Evolutionary conservation across 1,140 invertebrate species (phyloP).

Genomic region (Trachelipus rathkii): DNA sequence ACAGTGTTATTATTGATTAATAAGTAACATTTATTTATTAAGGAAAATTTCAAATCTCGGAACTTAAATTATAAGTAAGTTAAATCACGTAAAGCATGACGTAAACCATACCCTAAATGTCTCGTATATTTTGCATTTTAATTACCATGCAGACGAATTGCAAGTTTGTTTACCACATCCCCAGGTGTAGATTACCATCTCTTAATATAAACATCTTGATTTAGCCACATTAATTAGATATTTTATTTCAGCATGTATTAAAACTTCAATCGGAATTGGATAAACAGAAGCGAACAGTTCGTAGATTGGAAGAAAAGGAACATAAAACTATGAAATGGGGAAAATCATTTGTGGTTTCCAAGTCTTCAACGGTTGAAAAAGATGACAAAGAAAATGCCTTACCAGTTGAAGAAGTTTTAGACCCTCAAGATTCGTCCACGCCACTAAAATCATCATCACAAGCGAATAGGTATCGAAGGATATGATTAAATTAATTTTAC

Average conservation of each 20-base stretch:
- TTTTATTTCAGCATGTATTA: constrained; percentile 33
- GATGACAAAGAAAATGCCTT: neutral
- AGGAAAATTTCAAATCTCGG: neutral
- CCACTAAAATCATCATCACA: neutral
- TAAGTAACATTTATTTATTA: too few species aligned
- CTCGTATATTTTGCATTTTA: too few species aligned
- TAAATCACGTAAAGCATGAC: too few species aligned
- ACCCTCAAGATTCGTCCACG: neutral
- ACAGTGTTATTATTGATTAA: too few species aligned
- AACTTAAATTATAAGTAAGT: too few species aligned
- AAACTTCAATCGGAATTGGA: constrained; percentile 41
- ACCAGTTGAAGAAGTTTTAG: neutral
- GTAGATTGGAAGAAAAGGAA: constrained; percentile 24
- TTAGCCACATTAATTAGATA: neutral
- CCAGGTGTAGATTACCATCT: too few species aligned
- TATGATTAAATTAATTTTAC: neutral
- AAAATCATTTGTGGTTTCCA: neutral
- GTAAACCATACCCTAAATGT: too few species aligned
- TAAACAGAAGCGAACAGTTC: constrained; percentile 29
- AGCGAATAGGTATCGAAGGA: neutral
- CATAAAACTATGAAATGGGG: neutral
- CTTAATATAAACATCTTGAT: too few species aligned
- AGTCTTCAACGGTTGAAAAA: neutral
- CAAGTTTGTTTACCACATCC: too few species aligned
- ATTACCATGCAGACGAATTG: too few species aligned